Evolutionary conservation across 2,888 invertebrate genomes (phyloP), one percentile per base, ranked within the genome.

Genomic region (Lepidocyrtinus sp.): DNA sequence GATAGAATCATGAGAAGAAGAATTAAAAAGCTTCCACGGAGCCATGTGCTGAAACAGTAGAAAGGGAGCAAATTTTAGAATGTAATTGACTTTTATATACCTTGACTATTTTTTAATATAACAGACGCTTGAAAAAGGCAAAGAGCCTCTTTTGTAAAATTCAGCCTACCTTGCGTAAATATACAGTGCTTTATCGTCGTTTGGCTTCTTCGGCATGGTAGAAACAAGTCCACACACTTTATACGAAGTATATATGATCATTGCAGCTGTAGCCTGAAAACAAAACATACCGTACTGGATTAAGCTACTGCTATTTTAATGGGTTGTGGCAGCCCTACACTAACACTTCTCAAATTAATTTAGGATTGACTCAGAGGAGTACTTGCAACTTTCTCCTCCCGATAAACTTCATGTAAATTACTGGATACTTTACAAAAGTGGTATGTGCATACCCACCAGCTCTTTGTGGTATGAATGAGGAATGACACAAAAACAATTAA

Each of bases 201-300:
- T 86, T 61, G 86, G 86, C 80, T 86, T 86, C 83, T 86, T 86
- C 12, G 86, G 86, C 85, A 86, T 86, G 25, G 86, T 83, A 19
- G 86, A 85, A 26, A 86, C 82, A 25, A 86, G 82, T 73, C 84
- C 85, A 70, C 83, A 86, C 55, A 86, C 85, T 82, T 85, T 86
- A 71, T 86, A 86, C 19, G 85, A 84, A 55, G 86, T 86, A 77
- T 85, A 86, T 55, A 86, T 78, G 24, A 86, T 75, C 67, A 85
- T 85, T 73, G 85, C 86, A 71, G 85, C 84, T 61, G 86, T 83
- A 36, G 86, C 85, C 86, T 86, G 79, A 70, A 21, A 68, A 27
- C 26, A 61, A 21, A 50, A 26, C 46, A 50, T 50, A 36, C 36
- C 25, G 19, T 59, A 22, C 15, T 15, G 17, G 27, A 26, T 25